Base-by-base conservation (phyloP, 2,888 invertebrate genomes). In the Synergus laeviventris region DNA sequence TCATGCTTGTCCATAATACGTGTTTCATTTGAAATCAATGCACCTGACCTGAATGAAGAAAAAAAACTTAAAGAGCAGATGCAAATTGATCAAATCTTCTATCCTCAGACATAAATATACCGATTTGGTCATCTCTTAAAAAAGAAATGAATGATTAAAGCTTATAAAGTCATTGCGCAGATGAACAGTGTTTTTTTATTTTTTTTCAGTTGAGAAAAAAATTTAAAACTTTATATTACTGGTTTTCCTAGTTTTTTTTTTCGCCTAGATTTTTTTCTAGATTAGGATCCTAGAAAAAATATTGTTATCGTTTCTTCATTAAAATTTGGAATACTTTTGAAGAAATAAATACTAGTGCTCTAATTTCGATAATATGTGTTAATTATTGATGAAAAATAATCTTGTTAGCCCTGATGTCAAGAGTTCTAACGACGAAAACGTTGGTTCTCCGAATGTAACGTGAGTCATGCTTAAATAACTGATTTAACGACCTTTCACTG, bases 401-500 rank as follows among this genome's bases (percentile, higher is more conserved):
- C 66, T 45, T 42, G 66, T 66, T 66, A 66, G 45, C 66, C 66
- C 66, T 66, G 66, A 61, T 61, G 8, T 36, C 16, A 16, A n/a
- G 8, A 21, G 16, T 66, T 14, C 24, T 66, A 42, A 66, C 24
- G 42, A 42, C 42, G 14, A 66, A 66, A 66, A 45, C 8, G 42
- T 45, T 24, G 24, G 18, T 14, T 64, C 21, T 42, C 66, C 42
- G 39, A 42, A 42, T 39, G 42, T 45, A 66, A 42, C 24, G 42
- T 66, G 66, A 66, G 66, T 66, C 42, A 66, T 42, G 42, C 24
- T 66, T 66, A 66, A 66, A 66, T 45, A 42, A 66, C 21, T 66
- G 66, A 66, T 66, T 66, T 66, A 64, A 66, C 66, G 42, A 66
- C 66, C 66, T 66, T 66, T 66, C 66, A 66, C 42, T 45, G 45